Evolutionary conservation across 1,140 invertebrate species (phyloP), one percentile per base, ranked within the genome.

Genomic region (Penaeus japonicus): DNA sequence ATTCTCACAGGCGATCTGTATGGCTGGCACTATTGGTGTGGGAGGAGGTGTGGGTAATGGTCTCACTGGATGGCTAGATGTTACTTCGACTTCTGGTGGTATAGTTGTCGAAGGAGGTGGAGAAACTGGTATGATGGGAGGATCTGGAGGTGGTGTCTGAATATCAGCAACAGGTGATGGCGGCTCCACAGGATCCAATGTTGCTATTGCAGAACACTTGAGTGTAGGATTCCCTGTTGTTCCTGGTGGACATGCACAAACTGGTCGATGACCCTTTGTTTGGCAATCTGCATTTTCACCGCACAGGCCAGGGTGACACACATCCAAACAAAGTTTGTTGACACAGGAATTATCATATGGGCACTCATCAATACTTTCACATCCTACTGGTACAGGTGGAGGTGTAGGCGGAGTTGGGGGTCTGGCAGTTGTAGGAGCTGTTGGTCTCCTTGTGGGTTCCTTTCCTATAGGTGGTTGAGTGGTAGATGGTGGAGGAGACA

Each of bases 301-400:
- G 91, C 93, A 93, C 18, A 90, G 79, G 17, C 82, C 59, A 53
- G 89, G 89, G 39, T 90, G 84, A 80, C 91, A 91, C 24, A 91
- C 96, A 96, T 90, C 95, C 95, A 92, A 96, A 92, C 97, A 97
- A 92, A 95, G 95, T 91, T 96, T 94, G 55, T 95, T 93, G 59
- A 96, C 95, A 90, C 97, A 98, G 24, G 96, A 93, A 93, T 97
- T 96, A 90, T 97, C 96, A 54, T 95, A 94, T 0, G 95, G 94
- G 91, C 97, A 98, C 54, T 98, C 95, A 0, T 94, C 92, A 90
- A 96, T 94, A 12, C 89, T 92, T 75, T 93, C 92, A 91, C 97
- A 98, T 93, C 97, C 96, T 82, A 96, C 95, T 92, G 93, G 94
- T 1, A 95, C 94, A 90, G 93, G 93, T 91, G 89, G 89, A 27